Percentiles rank a stretch among this genome's conserved stretches.
Evolutionary conservation across 1,140 invertebrate species (phyloP).

Genomic region (Aphelenchoides fujianensis): DNA sequence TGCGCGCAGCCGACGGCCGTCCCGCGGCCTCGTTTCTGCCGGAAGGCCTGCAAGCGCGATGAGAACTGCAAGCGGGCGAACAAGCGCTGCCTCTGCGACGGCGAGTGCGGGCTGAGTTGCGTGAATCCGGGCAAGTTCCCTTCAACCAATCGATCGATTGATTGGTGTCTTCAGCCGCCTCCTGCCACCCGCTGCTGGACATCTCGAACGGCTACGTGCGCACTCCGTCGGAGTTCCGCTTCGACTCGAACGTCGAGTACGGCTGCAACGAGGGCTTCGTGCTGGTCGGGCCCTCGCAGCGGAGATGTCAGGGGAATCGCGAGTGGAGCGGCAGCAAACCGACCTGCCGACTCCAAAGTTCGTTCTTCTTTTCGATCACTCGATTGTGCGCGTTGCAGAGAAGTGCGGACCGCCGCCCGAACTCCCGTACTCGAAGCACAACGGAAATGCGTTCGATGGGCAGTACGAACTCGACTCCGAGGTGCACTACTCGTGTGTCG

Average conservation of each 20-base stretch:
- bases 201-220: slow-evolving; percentile 53
- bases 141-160: neutral
- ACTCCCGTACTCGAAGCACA: slow-evolving; percentile 81
- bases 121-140: slow-evolving; percentile 77
- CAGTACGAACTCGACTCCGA: slow-evolving; percentile 68
- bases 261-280: slow-evolving; percentile 64
- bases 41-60: slow-evolving; percentile 85
- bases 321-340: slow-evolving; percentile 64
- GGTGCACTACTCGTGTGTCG: slow-evolving; percentile 84
- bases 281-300: slow-evolving; percentile 61
- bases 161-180: slow-evolving; percentile 38
- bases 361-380: slow-evolving; percentile 23
- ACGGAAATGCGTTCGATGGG: slow-evolving; percentile 68
- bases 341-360: slow-evolving; percentile 58
- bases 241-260: slow-evolving; percentile 64
- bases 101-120: slow-evolving; percentile 90
- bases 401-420: slow-evolving; percentile 82
- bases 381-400: slow-evolving; percentile 65
- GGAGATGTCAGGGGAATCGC: slow-evolving; percentile 64
- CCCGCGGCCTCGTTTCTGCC: slow-evolving; percentile 67
- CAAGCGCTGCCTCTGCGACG: slow-evolving; percentile 93
- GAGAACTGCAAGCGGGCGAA: slow-evolving; percentile 93
- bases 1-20: slow-evolving; percentile 31
- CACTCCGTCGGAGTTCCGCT: slow-evolving; percentile 60
- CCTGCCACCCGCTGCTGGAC: slow-evolving; percentile 54